phyloP scores from a whole-genome alignment of 2,888 invertebrate species.

The Thereva nobilitata region DNA sequence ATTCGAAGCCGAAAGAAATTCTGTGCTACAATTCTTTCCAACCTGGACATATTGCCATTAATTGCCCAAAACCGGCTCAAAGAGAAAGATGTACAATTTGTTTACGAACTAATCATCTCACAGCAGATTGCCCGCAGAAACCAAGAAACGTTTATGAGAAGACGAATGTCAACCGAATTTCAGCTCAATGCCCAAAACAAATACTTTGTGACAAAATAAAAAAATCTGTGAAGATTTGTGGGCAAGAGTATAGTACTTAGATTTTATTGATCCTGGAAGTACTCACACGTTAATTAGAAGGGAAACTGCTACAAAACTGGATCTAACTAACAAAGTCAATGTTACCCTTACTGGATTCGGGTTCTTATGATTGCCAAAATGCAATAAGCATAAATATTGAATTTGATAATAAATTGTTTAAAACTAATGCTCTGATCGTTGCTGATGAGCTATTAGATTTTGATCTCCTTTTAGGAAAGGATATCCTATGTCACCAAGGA shows the following conservation, averaged over 20 bases:
- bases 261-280: no score
- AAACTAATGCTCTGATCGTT: not conserved
- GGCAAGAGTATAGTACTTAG: no score
- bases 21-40: slow-evolving; percentile 18
- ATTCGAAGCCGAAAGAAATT: not conserved
- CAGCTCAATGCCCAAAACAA: no score
- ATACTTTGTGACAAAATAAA: no score
- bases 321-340: not conserved
- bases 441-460: not conserved
- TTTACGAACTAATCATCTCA: not conserved
- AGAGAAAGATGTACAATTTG: slow-evolving; percentile 8
- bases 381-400: not conserved
- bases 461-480: not conserved
- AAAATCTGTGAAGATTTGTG: no score
- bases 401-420: not conserved
- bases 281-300: no score
- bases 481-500: not conserved
- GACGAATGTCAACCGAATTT: not conserved
- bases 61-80: slow-evolving; percentile 1
- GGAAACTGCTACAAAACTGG: no score
- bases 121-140: slow-evolving; percentile 2
- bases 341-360: not conserved
- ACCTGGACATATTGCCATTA: slow-evolving; percentile 11
- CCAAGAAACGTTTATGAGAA: no score
- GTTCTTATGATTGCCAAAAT: not conserved